Percentiles rank a stretch among this genome's conserved stretches.
These are phyloP conservation scores for Hexactinellida sp. DNA, from an alignment of 37 sponge, comb jelly and placozoan species.

Conservation along the genomic window DNA sequence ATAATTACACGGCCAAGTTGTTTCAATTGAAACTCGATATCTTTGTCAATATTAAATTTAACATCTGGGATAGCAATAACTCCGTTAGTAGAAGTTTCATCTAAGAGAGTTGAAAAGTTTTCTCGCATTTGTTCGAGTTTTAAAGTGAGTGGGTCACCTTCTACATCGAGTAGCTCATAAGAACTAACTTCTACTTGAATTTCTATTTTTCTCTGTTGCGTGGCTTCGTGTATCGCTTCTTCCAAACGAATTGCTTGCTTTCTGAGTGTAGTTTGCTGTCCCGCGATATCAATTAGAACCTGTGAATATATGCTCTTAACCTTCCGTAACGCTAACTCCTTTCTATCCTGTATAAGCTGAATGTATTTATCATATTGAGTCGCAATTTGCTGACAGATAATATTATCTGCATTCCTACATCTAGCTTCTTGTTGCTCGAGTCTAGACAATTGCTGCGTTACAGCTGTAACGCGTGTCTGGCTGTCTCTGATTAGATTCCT, in stretches of 20 bases:
- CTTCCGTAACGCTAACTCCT: not conserved
- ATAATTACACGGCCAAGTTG: not conserved
- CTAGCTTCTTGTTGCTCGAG: not conserved
- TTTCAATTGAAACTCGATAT: not conserved
- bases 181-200: not conserved
- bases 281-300: not conserved
- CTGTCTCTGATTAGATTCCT: not conserved
- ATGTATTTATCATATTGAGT: not conserved
- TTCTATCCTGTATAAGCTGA: not conserved
- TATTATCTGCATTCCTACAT: not conserved
- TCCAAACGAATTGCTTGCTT: not conserved
- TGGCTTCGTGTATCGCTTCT: not conserved
- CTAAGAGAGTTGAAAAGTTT: not conserved
- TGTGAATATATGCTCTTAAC: not conserved
- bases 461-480: not conserved
- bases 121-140: not conserved
- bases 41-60: constrained; percentile 10
- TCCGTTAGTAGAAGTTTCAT: not conserved
- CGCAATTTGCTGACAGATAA: not conserved
- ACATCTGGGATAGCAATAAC: not conserved
- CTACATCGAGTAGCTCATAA: constrained; percentile 5
- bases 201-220: not conserved
- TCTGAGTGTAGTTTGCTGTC: not conserved
- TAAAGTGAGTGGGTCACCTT: constrained; percentile 14
- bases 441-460: not conserved